Evolutionary conservation across 2,888 invertebrate species (phyloP).

Genomic region (Druceiella hillmani): DNA sequence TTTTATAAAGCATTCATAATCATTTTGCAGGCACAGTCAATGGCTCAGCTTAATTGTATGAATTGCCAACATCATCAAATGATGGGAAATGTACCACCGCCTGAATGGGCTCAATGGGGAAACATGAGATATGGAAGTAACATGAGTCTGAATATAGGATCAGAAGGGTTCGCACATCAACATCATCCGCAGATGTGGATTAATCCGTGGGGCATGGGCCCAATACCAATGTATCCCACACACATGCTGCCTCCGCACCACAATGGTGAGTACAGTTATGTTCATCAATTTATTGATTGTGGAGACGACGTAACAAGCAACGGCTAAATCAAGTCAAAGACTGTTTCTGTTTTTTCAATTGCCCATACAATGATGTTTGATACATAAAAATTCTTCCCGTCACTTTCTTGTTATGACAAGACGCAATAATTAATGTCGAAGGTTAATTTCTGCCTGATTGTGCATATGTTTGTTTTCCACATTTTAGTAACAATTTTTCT

Average conservation of each 20-base stretch:
- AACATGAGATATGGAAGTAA: slow-evolving; percentile 42
- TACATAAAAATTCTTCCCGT: no score
- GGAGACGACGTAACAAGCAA: background rate
- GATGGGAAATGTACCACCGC: slow-evolving; percentile 32
- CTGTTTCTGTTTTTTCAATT: background rate
- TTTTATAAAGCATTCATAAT: no score
- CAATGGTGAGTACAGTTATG: slow-evolving; percentile 13
- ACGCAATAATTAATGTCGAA: no score
- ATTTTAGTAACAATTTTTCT: no score
- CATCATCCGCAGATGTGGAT: slow-evolving; percentile 31
- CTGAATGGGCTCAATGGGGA: slow-evolving; percentile 30
- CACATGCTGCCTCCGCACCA: slow-evolving; percentile 25
- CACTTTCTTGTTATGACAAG: no score
- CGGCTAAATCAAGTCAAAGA: background rate
- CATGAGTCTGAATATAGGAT: slow-evolving; percentile 48
- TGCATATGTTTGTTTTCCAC: no score
- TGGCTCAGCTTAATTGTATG: slow-evolving; percentile 62
- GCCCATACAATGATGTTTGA: background rate
- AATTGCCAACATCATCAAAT: slow-evolving; percentile 43
- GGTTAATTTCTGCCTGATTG: no score
- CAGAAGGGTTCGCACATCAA: slow-evolving; percentile 31
- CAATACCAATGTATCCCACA: slow-evolving; percentile 22
- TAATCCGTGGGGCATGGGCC: slow-evolving; percentile 35
- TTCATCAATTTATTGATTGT: background rate
- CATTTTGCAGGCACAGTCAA: slow-evolving; percentile 59